Percentiles rank a stretch among this genome's conserved stretches.
These are phyloP conservation scores for Parauchenoglanis punctatus DNA, from an alignment of 2,797 vertebrate species.

Conservation along the genomic window DNA sequence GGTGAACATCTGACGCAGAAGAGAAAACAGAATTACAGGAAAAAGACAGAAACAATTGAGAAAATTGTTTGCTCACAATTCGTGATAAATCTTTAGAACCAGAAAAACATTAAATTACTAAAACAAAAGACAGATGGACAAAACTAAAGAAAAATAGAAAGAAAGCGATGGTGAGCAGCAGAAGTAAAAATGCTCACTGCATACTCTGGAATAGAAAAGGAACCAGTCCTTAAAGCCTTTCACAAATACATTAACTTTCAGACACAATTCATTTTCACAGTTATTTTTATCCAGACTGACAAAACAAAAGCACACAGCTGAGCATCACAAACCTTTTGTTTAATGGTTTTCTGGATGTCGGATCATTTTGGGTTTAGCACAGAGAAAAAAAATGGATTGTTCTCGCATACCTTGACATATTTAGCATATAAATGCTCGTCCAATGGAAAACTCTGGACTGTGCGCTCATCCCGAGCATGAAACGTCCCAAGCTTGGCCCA, in stretches of 20 bases:
- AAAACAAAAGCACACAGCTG: not conserved
- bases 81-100: not conserved
- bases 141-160: not conserved
- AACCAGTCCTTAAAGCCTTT: not conserved
- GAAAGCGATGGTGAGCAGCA: not conserved
- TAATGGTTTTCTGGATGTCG: not conserved
- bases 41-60: conserved; percentile 8
- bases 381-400: too few relatives aligned
- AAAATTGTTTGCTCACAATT: not conserved
- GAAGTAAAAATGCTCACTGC: not conserved
- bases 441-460: conserved; percentile 94
- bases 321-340: not conserved
- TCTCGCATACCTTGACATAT: conserved; percentile 90
- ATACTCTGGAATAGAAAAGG: not conserved
- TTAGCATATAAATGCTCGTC: conserved; percentile 98
- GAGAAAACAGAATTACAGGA: conserved; percentile 57
- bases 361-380: not conserved
- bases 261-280: not conserved
- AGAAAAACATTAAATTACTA: not conserved
- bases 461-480: conserved; percentile 93
- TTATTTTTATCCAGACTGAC: not conserved
- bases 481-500: conserved; percentile 97
- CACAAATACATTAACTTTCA: not conserved
- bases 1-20: conserved; percentile 97
- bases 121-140: not conserved